A percentile compares a stretch with the other conserved stretches of the same genome.
These are phyloP conservation scores for Xenus cinereus DNA, from an alignment of 2,113 vertebrate species.

Conservation along the genomic window DNA sequence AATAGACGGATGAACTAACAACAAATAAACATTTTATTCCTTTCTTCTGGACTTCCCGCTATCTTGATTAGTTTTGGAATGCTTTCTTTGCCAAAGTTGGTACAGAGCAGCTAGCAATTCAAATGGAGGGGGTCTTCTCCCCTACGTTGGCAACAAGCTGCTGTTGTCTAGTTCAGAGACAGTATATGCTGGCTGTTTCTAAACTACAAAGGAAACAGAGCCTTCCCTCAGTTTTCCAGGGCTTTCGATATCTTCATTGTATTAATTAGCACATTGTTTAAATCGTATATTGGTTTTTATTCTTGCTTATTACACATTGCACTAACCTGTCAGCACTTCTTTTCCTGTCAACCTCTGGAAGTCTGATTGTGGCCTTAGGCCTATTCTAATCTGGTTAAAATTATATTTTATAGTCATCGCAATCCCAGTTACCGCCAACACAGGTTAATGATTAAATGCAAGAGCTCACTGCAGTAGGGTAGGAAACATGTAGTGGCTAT, in stretches of 20 bases:
- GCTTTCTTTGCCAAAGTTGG: neutral
- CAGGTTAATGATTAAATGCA: neutral
- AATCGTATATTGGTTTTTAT: neutral
- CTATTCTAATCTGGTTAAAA: neutral
- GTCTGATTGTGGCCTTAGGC: neutral
- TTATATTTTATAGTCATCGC: neutral
- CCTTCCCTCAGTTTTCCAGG: neutral
- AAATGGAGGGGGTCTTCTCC: neutral
- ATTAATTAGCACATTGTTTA: neutral
- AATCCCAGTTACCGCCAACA: neutral
- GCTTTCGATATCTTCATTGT: neutral
- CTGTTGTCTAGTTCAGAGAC: neutral
- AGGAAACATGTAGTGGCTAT: neutral
- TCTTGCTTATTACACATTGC: neutral
- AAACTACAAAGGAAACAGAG: neutral
- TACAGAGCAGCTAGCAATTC: neutral
- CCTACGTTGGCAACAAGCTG: neutral
- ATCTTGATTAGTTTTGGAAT: neutral
- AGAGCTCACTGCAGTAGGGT: neutral
- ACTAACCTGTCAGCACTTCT: neutral
- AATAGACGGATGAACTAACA: neutral
- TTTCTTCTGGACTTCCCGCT: neutral
- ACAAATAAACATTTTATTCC: neutral
- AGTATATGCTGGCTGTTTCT: neutral
- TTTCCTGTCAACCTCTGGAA: neutral